These are phyloP conservation scores for Lepilemur septentrionalis DNA, from an alignment of 2,797 vertebrate genomes.

Conservation along the genomic window DNA sequence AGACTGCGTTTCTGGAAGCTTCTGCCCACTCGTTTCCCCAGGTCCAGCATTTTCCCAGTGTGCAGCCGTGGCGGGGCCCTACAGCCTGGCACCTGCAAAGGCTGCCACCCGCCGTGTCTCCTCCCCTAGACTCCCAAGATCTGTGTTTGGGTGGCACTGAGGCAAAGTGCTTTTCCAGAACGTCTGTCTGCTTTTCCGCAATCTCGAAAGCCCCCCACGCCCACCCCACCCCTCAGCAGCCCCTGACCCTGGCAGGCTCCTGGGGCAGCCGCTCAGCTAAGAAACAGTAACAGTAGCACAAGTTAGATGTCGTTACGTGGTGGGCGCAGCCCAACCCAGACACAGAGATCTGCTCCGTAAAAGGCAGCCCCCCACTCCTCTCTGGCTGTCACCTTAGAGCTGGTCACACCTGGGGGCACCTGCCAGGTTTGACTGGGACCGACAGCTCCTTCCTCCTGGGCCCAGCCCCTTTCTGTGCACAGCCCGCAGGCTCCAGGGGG, in stretches of 20 bases:
- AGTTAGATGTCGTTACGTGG: rapidly evolving
- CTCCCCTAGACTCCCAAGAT: background rate
- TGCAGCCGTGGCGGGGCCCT: background rate
- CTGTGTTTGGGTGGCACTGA: rapidly evolving
- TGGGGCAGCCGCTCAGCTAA: rapidly evolving
- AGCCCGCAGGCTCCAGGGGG: no score
- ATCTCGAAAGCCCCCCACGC: rapidly evolving
- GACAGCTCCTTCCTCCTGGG: background rate
- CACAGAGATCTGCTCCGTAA: background rate
- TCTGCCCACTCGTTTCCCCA: background rate
- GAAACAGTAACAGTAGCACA: no score
- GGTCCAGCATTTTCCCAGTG: background rate
- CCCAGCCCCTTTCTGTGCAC: background rate
- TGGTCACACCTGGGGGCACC: background rate
- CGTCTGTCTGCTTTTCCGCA: rapidly evolving
- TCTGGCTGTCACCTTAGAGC: no score
- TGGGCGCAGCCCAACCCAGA: background rate
- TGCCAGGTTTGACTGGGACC: no score
- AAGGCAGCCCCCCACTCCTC: background rate
- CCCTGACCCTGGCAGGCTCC: rapidly evolving
- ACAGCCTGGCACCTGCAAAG: background rate
- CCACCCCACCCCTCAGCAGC: rapidly evolving
- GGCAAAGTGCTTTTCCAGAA: background rate
- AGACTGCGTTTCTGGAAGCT: background rate
- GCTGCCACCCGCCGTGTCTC: rapidly evolving